Evolutionary conservation across 2,888 invertebrate genomes (phyloP).

Genomic region (Hirtodrosophila cameraria): DNA sequence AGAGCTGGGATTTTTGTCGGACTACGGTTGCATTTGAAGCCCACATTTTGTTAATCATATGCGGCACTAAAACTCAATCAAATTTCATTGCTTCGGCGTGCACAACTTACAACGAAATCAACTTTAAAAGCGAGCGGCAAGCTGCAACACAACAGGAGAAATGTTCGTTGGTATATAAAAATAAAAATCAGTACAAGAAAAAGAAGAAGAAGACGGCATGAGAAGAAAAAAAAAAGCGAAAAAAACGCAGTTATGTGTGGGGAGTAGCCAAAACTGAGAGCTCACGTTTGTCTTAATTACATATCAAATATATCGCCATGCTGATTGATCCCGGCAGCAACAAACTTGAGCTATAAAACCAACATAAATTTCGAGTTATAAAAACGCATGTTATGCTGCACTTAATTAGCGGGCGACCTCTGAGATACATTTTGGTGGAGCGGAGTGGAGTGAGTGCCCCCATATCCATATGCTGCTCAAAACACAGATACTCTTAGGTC

Average conservation of each 20-base stretch:
- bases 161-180: constrained; percentile 41
- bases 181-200: constrained; percentile 20
- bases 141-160: constrained; percentile 41
- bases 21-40: constrained; percentile 30
- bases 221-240: neutral
- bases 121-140: constrained; percentile 47
- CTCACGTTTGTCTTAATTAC: constrained; percentile 75
- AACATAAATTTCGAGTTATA: constrained; percentile 78
- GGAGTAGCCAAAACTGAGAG: constrained; percentile 17
- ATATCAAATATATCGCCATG: constrained; percentile 76
- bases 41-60: constrained; percentile 66
- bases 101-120: constrained; percentile 48
- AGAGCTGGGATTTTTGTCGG: neutral
- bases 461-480: constrained; percentile 45
- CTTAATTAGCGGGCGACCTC: constrained; percentile 73
- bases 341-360: constrained; percentile 63
- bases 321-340: constrained; percentile 67
- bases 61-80: constrained; percentile 73
- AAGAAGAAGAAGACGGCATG: constrained; percentile 3
- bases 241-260: constrained; percentile 51
- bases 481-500: constrained; percentile 13
- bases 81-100: constrained; percentile 58
- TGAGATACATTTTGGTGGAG: neutral
- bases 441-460: constrained; percentile 50
- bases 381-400: constrained; percentile 78